phyloP scores from a whole-genome alignment of 2,113 vertebrate species.

The Clarias macrocephalus region DNA sequence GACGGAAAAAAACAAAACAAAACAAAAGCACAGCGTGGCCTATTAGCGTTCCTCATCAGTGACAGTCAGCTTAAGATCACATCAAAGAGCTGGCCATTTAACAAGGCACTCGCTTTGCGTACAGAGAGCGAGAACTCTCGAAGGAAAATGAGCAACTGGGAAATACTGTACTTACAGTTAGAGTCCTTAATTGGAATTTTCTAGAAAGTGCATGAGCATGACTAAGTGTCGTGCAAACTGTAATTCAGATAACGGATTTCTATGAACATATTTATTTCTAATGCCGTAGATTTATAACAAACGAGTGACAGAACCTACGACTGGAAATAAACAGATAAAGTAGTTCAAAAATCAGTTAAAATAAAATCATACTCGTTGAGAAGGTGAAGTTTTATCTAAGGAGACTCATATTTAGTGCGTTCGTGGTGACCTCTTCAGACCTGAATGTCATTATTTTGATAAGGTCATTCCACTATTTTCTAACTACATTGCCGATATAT shows the following conservation, averaged over 20 bases:
- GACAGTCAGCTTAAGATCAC: background rate
- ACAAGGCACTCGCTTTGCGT: background rate
- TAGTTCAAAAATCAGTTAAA: background rate
- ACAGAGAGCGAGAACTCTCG: background rate
- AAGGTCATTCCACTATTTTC: too few relatives aligned
- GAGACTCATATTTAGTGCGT: background rate
- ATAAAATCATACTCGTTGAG: background rate
- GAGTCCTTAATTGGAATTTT: background rate
- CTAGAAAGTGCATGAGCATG: background rate
- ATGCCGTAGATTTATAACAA: background rate
- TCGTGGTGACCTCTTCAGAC: too few relatives aligned
- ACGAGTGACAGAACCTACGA: too few relatives aligned
- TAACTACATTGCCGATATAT: too few relatives aligned
- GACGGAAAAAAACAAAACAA: background rate
- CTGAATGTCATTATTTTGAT: too few relatives aligned
- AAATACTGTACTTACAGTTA: background rate
- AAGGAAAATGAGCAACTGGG: too few relatives aligned
- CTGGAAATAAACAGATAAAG: background rate
- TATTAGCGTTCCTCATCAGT: conserved; percentile 34
- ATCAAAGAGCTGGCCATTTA: conserved; percentile 30
- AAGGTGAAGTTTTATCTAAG: background rate
- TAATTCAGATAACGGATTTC: background rate
- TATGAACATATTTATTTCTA: too few relatives aligned
- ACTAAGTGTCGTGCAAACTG: background rate
- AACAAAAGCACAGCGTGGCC: conserved; percentile 29